Evolutionary conservation across 2,797 vertebrate genomes (phyloP), one percentile per base, ranked within the genome.

Genomic region (Trematomus bernacchii): DNA sequence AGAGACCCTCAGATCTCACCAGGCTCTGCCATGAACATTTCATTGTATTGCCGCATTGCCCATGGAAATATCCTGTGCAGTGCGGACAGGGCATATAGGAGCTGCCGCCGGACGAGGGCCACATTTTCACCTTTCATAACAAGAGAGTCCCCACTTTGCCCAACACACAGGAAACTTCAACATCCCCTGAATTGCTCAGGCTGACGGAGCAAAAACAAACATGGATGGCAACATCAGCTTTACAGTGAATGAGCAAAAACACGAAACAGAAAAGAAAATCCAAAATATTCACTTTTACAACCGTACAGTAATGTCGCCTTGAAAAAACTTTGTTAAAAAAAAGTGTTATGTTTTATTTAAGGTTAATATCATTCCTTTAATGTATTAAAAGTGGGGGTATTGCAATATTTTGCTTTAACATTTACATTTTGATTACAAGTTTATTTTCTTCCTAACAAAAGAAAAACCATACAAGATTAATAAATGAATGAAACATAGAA

Each of bases 1-100:
- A 74, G 85, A 90, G 83, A 82, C 91, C 90, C 88, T 94, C 83
- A 90, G 91, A 93, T 93, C 91, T 82, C 91, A 79, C 86, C 73
- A 19, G 87, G 80, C 82, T 81, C 74, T 58, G 75, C 85, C 89
- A 91, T 92, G 90, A 94, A 93, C 88, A 77, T 95, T 91, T 91
- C 85, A 93, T 91, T 44, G 89, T 77, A 91, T 91, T 48, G 87
- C 78, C 1, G 65, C 87, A 55, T 79, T 46, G 71, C 89, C 92
- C 89, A 68, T 86, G 89, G 90, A 90, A 91, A 89, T 84, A 66
- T 84, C 79, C 84, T 73, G 82, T 85, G 82, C 82, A 63, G 79
- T 19, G 52, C n/a, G 42, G 70, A 79, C n/a, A 3, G 42, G 52
- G 50, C 43, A 62, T 78, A 82, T 82, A 57, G 78, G 77, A 86